Evolutionary conservation across 2,113 vertebrate species (phyloP).

Genomic region (Sander lucioperca): DNA sequence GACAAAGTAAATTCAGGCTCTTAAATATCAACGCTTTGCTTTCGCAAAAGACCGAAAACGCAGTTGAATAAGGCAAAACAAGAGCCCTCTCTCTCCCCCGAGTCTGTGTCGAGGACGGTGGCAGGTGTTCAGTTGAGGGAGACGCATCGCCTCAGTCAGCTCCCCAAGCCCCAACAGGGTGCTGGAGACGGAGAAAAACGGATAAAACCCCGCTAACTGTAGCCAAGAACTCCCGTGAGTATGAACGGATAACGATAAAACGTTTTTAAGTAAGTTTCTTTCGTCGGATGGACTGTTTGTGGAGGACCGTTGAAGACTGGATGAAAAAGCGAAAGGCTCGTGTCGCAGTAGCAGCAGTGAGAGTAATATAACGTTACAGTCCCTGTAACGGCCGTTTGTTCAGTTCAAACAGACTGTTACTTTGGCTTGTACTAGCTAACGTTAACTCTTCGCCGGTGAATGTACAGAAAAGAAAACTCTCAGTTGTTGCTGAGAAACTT

Average conservation of each 20-base stretch:
- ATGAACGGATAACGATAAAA: background rate
- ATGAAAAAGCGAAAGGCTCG: constrained; percentile 34
- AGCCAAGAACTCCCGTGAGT: constrained; percentile 23
- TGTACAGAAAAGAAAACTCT: background rate
- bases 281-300: background rate
- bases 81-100: constrained; percentile 19
- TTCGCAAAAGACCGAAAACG: background rate
- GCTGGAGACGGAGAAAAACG: constrained; percentile 22
- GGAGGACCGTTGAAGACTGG: constrained; percentile 21
- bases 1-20: constrained; percentile 5
- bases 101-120: constrained; percentile 46
- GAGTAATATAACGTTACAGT: constrained; percentile 23
- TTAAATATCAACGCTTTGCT: background rate
- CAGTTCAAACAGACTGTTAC: constrained; percentile 30
- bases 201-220: background rate
- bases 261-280: background rate
- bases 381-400: constrained; percentile 6
- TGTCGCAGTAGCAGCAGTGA: constrained; percentile 60
- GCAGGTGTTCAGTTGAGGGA: constrained; percentile 77
- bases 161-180: constrained; percentile 46
- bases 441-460: background rate
- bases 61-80: background rate
- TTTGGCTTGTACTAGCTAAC: constrained; percentile 6
- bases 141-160: constrained; percentile 68
- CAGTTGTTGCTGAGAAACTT: constrained; percentile 12